These are phyloP conservation scores for Gasteruption jaculator DNA, from an alignment of 2,888 invertebrate species.

Conservation along the genomic window DNA sequence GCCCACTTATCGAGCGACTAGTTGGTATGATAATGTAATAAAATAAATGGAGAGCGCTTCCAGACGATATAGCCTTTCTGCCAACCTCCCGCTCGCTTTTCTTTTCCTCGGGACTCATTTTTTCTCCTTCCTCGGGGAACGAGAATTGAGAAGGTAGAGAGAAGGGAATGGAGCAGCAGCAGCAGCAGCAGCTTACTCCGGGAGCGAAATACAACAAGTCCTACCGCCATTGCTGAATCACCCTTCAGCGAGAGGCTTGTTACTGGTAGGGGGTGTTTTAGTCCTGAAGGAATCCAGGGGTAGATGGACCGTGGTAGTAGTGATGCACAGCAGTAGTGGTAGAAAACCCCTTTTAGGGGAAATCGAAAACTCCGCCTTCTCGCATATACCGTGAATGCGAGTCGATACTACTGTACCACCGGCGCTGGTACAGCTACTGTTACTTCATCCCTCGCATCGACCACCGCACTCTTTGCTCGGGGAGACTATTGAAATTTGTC, in stretches of 20 bases:
- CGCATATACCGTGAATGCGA: conserved; percentile 43
- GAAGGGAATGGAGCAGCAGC: conserved; percentile 29
- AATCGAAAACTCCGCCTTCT: conserved; percentile 50
- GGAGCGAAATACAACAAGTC: conserved; percentile 52
- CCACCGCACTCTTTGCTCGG: too few relatives aligned
- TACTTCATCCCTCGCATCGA: conserved; percentile 14
- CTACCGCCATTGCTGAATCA: conserved; percentile 50
- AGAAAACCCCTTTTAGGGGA: too few relatives aligned
- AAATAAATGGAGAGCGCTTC: conserved; percentile 48
- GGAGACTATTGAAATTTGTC: too few relatives aligned
- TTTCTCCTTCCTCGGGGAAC: conserved; percentile 15
- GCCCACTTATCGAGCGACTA: conserved; percentile 48
- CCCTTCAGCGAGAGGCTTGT: conserved; percentile 45
- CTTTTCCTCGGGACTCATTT: conserved; percentile 6
- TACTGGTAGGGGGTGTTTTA: conserved; percentile 22
- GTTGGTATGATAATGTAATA: conserved; percentile 53
- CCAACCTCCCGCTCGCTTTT: conserved; percentile 16
- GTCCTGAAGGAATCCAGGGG: conserved; percentile 16
- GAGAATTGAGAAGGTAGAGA: conserved; percentile 29
- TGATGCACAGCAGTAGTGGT: too few relatives aligned
- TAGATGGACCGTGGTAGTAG: conserved; percentile 15
- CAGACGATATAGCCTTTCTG: conserved; percentile 31
- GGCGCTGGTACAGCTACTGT: too few relatives aligned
- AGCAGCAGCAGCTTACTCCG: conserved; percentile 33
- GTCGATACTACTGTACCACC: conserved; percentile 43